phyloP scores from a whole-genome alignment of 2,113 vertebrate genomes.

The Nipponia nippon region DNA sequence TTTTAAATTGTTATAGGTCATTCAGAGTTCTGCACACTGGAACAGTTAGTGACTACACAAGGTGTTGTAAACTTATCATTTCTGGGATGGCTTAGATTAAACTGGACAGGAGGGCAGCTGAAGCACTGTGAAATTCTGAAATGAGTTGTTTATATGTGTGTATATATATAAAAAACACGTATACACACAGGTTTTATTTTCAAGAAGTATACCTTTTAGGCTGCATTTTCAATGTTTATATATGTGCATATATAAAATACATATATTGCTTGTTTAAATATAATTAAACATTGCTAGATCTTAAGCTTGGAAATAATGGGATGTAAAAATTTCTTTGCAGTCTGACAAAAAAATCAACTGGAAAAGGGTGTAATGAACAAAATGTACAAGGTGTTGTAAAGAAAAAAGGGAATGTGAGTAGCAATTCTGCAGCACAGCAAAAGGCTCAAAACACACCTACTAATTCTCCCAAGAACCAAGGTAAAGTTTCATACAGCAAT shows the following conservation, averaged over 20 bases:
- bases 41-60: not conserved
- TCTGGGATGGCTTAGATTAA: not conserved
- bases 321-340: constrained; percentile 66
- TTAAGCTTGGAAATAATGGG: constrained; percentile 16
- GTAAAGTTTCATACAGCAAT: constrained; percentile 67
- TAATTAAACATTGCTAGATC: not conserved
- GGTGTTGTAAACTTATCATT: not conserved
- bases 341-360: constrained; percentile 72
- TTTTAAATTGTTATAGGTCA: not conserved
- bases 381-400: constrained; percentile 68
- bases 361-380: constrained; percentile 73
- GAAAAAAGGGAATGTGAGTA: constrained; percentile 68
- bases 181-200: not conserved
- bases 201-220: not conserved
- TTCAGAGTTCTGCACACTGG: not conserved
- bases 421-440: constrained; percentile 65
- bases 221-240: not conserved
- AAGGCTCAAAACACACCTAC: constrained; percentile 75
- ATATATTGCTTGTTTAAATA: not conserved
- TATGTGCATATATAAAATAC: not conserved
- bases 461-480: constrained; percentile 73
- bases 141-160: not conserved
- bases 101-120: not conserved
- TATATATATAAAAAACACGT: not conserved
- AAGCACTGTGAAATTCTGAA: not conserved